Conservation (phyloP, 2,888 invertebrate species). For the Apoderus coryli region DNA sequence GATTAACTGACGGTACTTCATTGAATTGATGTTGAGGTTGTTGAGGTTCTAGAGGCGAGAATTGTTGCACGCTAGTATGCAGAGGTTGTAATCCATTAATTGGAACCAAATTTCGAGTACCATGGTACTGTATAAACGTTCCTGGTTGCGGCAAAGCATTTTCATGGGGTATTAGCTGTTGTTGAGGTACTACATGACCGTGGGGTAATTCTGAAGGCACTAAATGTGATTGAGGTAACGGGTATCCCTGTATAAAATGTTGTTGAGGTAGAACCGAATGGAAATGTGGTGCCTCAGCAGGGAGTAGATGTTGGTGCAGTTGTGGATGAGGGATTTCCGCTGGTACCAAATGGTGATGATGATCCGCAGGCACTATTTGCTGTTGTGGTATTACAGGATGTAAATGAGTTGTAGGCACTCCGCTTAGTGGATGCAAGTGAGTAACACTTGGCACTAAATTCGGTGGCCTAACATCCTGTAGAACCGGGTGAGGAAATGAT, state of each 20-base stretch:
- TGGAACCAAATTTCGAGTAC: slow-evolving; percentile 16
- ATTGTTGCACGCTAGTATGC: slow-evolving; percentile 9
- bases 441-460: slow-evolving; percentile 7
- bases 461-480: slow-evolving; percentile 16
- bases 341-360: slow-evolving; percentile 5
- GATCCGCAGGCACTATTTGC: slow-evolving; percentile 12
- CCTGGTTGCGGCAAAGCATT: slow-evolving; percentile 11
- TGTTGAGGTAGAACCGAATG: not conserved
- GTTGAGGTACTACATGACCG: slow-evolving; percentile 9
- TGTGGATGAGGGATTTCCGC: not conserved
- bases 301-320: slow-evolving; percentile 4
- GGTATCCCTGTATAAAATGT: slow-evolving; percentile 6
- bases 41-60: slow-evolving; percentile 7
- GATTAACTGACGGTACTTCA: not conserved
- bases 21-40: slow-evolving; percentile 6
- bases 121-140: slow-evolving; percentile 19
- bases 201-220: slow-evolving; percentile 8
- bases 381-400: slow-evolving; percentile 9
- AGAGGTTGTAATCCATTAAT: slow-evolving; percentile 12
- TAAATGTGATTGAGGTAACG: slow-evolving; percentile 13
- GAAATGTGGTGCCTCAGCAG: slow-evolving; percentile 3
- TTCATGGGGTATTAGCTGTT: not conserved
- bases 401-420: slow-evolving; percentile 8
- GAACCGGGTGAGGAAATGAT: slow-evolving; percentile 21
- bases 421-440: not conserved